Base-by-base conservation (phyloP, 2,113 vertebrate genomes). In the Xiphorhynchus elegans region DNA sequence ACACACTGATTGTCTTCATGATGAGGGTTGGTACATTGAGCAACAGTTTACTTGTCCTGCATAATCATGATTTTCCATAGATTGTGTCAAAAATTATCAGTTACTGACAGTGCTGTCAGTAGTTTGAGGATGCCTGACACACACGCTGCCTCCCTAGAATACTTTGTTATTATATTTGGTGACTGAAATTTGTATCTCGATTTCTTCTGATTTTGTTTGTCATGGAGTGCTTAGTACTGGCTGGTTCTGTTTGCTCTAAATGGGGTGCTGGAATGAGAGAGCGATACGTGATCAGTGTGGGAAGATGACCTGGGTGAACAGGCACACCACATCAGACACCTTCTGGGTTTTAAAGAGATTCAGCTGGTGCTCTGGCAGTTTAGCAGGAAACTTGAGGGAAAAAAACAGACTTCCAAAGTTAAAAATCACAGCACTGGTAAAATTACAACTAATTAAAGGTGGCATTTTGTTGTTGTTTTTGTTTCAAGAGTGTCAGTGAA, bases 241-340 rank as follows among this genome's bases (percentile, higher is more conserved):
- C 62, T 64, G 75, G 26, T n/a, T 68, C 35, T 35, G 11, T 84
- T 67, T 44, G 56, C 42, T 64, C 19, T 13, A 37, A 23, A 3
- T 7, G 13, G 73, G 25, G 9, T 91, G 60, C 52, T 13, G 14
- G 47, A 15, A n/a, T 14, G 21, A 53, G 89, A 63, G 33, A 67
- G 24, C 0, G 4, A 19, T 31, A 13, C 0, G 0, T 72, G 60
- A 3, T 33, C 50, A 24, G 44, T 29, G 60, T 89, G 77, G 73
- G 84, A 58, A 29, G 85, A 60, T 88, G 26, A 68, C 33, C 25
- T 55, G 24, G 13, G 23, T 67, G 35, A 78, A 35, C 4, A 52
- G 74, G 28, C 52, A 37, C 11, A 44, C 50, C 13, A 11, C 53
- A 39, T 84, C 63, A 84, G 55, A 12, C 25, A 62, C 55, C 10